These are phyloP conservation scores for Macroramphosus scolopax DNA, from an alignment of 2,797 vertebrate genomes.

Conservation along the genomic window DNA sequence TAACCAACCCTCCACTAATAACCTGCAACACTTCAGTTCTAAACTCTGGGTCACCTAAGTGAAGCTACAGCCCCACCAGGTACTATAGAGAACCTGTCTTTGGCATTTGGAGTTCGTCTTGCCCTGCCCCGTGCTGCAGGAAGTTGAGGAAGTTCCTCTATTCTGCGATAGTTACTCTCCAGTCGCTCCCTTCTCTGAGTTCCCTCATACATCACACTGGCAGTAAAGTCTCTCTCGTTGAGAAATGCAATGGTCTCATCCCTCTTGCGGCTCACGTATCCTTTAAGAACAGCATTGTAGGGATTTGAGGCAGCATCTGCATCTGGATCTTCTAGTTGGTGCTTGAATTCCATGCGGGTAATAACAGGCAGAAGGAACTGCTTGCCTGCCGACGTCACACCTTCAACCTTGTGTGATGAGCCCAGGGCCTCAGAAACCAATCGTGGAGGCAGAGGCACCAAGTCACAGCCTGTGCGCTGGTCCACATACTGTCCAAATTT, in stretches of 20 bases:
- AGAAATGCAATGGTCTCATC: conserved; percentile 76
- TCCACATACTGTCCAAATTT: conserved; percentile 69
- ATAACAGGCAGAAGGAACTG: conserved; percentile 74
- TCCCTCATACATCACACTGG: conserved; percentile 70
- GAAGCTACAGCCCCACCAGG: conserved; percentile 53
- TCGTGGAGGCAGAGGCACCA: conserved; percentile 69
- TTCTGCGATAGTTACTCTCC: conserved; percentile 55
- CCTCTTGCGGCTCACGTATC: conserved; percentile 74
- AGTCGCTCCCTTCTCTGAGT: conserved; percentile 66
- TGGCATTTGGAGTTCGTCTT: conserved; percentile 60
- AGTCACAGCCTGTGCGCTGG: conserved; percentile 68
- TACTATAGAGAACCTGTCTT: conserved; percentile 64
- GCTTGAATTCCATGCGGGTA: conserved; percentile 77
- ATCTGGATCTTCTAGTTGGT: conserved; percentile 65
- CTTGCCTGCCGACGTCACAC: conserved; percentile 25
- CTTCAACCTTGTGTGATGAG: conserved; percentile 22
- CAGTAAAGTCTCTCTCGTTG: conserved; percentile 76
- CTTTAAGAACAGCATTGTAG: conserved; percentile 73
- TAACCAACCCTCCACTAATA: no score
- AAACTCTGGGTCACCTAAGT: conserved; percentile 36
- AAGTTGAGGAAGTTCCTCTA: conserved; percentile 67
- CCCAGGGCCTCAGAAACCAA: conserved; percentile 65
- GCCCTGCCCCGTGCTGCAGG: conserved; percentile 37
- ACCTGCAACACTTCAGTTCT: neutral
- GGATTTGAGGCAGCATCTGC: conserved; percentile 67